A percentile compares a stretch with the other conserved stretches of the same genome.
Evolutionary conservation across 2,797 vertebrate species (phyloP).

Genomic region (Odontamblyopus rebecca): DNA sequence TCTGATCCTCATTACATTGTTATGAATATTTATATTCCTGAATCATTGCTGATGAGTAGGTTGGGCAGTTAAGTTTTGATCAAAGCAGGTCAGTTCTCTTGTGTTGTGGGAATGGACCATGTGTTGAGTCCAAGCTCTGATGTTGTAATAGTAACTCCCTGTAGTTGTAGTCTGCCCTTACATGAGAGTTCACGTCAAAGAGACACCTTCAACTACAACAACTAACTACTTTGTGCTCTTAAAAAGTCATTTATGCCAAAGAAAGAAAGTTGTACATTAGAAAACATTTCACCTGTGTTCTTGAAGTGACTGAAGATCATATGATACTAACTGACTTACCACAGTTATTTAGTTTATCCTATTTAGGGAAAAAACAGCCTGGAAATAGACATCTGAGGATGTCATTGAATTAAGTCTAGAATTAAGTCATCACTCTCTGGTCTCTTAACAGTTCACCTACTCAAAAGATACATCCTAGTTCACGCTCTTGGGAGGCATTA

Average conservation of each 20-base stretch:
- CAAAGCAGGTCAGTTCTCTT: not conserved
- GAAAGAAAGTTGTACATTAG: not conserved
- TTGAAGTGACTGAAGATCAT: constrained; percentile 47
- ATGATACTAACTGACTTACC: constrained; percentile 43
- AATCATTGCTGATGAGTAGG: not conserved
- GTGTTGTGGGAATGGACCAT: not conserved
- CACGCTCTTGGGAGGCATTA: not conserved
- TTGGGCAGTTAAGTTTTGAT: not conserved
- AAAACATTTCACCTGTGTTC: constrained; percentile 25
- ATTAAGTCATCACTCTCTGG: not conserved
- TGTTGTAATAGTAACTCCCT: not conserved
- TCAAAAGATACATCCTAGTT: constrained; percentile 1
- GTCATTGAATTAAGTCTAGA: constrained; percentile 3
- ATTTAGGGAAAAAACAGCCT: constrained; percentile 22
- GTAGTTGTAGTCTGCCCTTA: not conserved
- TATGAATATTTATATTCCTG: not conserved
- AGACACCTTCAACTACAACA: not conserved
- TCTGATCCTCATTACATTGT: no score
- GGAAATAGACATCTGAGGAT: constrained; percentile 18
- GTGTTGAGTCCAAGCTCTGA: not conserved
- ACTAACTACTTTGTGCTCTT: not conserved
- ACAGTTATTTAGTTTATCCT: constrained; percentile 21
- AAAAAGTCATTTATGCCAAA: not conserved
- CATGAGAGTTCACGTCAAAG: not conserved
- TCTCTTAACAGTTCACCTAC: not conserved